Base-by-base conservation (phyloP, 2,113 vertebrate species). In the Hippotragus niger region DNA sequence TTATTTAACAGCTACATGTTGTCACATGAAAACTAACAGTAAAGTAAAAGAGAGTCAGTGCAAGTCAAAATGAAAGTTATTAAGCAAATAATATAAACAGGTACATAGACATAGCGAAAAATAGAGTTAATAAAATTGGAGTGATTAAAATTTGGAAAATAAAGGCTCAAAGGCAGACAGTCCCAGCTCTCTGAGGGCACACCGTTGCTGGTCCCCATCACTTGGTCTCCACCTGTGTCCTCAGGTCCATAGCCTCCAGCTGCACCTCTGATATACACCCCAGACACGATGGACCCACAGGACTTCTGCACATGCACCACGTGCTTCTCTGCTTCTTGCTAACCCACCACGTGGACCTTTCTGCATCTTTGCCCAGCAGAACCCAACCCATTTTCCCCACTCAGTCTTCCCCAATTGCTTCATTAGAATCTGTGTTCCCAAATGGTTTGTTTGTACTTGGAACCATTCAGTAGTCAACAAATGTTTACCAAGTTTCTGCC, bases 41-140 rank as follows among this genome's bases (percentile, higher is more conserved):
- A 78, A 95, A 96, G 53, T 89, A 92, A 88, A 29, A 90, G 40
- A 47, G 27, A 93, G 36, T 95, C 45, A 7, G 14, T n/a, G 3
- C 57, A 82, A 67, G 21, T 81, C 71, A 50, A 55, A 47, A 55
- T 57, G 50, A 43, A 90, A 92, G 95, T 58, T 52, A 17, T 43
- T 76, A 81, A 53, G 55, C 95, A 76, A 88, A 88, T 83, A 76
- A 47, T n/a, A 58, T 16, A 60, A 2, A 6, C 10, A 11, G 27
- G 7, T 45, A 36, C 15, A 60, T 11, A 62, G 23, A 92, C 21
- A 43, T 29, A 29, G 62, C 2, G 1, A 52, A 90, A 90, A 92
- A 74, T 1, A 13, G 40, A 58, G 78, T 50, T 10, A 16, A 87
- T 25, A 27, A 33, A 88, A 93, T 5, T 17, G 31, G 19, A 36